Percentiles rank a stretch among this genome's conserved stretches.
phyloP scores from a whole-genome alignment of 2,888 invertebrate genomes.

The Archips crataeganus region DNA sequence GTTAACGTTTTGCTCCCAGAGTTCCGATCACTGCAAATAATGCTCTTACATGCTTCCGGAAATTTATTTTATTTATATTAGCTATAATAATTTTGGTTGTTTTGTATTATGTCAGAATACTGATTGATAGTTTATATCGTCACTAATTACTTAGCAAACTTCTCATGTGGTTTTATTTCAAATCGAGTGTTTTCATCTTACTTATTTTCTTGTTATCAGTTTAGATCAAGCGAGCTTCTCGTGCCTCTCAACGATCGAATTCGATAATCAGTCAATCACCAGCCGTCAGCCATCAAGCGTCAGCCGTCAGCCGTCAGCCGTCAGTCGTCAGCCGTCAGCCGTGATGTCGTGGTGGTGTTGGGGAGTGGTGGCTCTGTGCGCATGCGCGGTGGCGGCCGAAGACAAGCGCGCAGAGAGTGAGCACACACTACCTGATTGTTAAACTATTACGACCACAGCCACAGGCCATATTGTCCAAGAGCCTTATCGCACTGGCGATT shows the following conservation, averaged over 20 bases:
- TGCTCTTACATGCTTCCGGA: too few relatives aligned
- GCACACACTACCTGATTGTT: conserved; percentile 26
- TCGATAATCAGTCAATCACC: neutral
- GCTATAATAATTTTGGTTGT: too few relatives aligned
- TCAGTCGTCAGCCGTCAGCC: neutral
- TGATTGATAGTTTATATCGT: too few relatives aligned
- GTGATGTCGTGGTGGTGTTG: conserved; percentile 33
- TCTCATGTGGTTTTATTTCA: too few relatives aligned
- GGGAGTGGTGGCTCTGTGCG: conserved; percentile 53
- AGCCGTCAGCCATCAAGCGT: conserved; percentile 5
- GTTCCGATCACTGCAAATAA: too few relatives aligned
- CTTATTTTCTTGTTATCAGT: neutral
- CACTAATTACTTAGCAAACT: too few relatives aligned
- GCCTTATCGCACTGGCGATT: too few relatives aligned
- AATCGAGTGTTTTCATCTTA: neutral
- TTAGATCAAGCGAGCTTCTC: neutral
- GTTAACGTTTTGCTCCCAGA: too few relatives aligned
- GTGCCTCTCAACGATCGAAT: neutral
- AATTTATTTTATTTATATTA: too few relatives aligned
- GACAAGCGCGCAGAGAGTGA: conserved; percentile 62
- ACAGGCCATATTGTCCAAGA: too few relatives aligned
- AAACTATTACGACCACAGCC: too few relatives aligned
- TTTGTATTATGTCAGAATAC: too few relatives aligned
- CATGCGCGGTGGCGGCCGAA: conserved; percentile 49
- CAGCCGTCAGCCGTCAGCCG: conserved; percentile 2